Base-by-base conservation (phyloP, 1,140 invertebrate genomes). In the Drosophila eugracilis region DNA sequence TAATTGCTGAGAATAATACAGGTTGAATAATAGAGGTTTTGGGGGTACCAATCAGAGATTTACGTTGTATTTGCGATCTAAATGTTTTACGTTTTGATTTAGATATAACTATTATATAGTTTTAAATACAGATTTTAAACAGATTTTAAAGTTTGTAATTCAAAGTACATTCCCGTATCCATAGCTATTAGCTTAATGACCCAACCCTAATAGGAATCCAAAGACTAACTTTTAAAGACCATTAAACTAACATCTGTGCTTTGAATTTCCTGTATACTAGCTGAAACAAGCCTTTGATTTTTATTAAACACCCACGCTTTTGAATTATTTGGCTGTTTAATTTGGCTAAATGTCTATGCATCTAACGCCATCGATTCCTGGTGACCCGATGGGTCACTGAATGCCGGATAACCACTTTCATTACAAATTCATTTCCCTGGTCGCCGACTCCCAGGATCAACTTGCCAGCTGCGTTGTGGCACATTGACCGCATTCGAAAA, bases 351-450 rank as follows among this genome's bases (percentile, higher is more conserved):
- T 63, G 66, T 54, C 36, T 30, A 72, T 36, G 48, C 37, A 32
- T 14, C 39, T 53, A 19, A 19, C 41, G 39, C 14, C 21, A 57
- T 41, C 42, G 49, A 67, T 54, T 66, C 10, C 14, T 37, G 17
- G 62, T 32, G 30, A 37, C 28, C 14, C 7, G 30, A 12, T 12
- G 30, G 34, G 39, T 39, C 14, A 57, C 48, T 42, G 58, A 70
- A 49, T 70, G 49, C 62, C 60, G 60, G 71, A 75, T 44, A 83
- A 70, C 65, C 49, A 73, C 73, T 88, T 88, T 72, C 58, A 83
- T 88, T 88, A 76, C 75, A 71, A 78, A 83, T 88, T 74, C 83
- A 88, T 88, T 88, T 88, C 78, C 78, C 84, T 44, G 48, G 62
- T 42, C 30, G 45, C 34, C 34, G 49, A 22, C 55, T 59, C 26